Base-by-base conservation (phyloP, 2,113 vertebrate genomes). In the Ailuropoda melanoleuca region DNA sequence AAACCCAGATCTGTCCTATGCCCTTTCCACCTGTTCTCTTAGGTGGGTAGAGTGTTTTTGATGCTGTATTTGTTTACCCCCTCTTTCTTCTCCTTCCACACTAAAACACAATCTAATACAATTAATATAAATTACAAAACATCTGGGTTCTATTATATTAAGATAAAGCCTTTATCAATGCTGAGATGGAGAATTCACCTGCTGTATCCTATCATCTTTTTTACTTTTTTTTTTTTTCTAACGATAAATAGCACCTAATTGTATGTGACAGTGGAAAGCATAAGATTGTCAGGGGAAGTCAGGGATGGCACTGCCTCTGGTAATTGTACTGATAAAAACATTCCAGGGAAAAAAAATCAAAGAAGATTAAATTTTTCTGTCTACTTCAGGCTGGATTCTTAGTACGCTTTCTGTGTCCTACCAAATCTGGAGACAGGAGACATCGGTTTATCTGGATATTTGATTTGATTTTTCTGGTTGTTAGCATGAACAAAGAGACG, bases 381-480 rank as follows among this genome's bases (percentile, higher is more conserved):
- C 74, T 68, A 29, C 29, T 68, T 86, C 37, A 58, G 85, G 64
- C 87, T 87, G 66, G 17, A 48, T 93, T 81, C 39, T 93, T 81
- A 87, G 11, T 34, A 53, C 21, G 43, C 37, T 86, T 12, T 66
- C 56, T 50, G 34, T 26, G 21, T 17, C 62, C 55, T 72, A 34
- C 72, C 34, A 60, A 64, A 64, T 53, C 37, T 86, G 72, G 80
- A 93, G 46, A 90, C 37, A 95, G 29, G 55, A 74, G 56, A 53
- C 14, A 43, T 13, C 83, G 58, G 29, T 31, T 81, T 58, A 43
- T 87, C 86, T 85, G 66, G 80, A 37, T 72, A 81, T 80, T 85
- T 85, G 24, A 80, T 93, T 84, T 70, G 68, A 60, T 86, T 85
- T 90, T 93, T 66, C 80, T 46, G 48, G n/a, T 64, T 90, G 46